Evolutionary conservation across 1,140 invertebrate species (phyloP), one percentile per base, ranked within the genome.

Genomic region (Diorhabda carinulata): DNA sequence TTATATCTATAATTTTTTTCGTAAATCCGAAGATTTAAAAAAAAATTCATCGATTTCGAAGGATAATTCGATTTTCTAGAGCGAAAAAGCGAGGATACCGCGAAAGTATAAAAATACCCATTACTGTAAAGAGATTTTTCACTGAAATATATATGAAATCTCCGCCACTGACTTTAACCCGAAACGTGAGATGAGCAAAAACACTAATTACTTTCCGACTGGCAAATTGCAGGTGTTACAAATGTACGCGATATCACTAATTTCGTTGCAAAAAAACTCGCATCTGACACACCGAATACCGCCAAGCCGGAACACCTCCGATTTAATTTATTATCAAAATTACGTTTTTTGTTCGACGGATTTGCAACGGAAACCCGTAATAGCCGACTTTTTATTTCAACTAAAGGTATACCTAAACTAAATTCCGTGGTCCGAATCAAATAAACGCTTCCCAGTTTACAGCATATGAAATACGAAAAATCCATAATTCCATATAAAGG

Each of bases 191-290:
- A 52, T 52, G n/a, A 52, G 47, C 76, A 78, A 78, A 78, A 78
- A 78, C 76, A 74, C 76, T 78, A 78, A 78, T 78, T 78, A 73
- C 76, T 78, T 78, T 78, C 71, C 76, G 76, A 76, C 76, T 73
- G 76, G 76, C 76, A 77, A 78, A 78, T 78, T 78, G 76, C 76
- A 78, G 76, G 76, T 78, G 76, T 75, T 77, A 78, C 76, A 74
- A 78, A 75, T 78, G 76, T 74, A 74, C 72, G 25, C 25, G 76
- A 75, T 76, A 78, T 78, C 75, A 78, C 76, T 77, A 76, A 76
- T 77, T 43, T 43, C 63, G 63, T 9, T 8, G 65, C 57, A 70
- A 72, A 70, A 73, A 72, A 76, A 76, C 67, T 43, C 10, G 47
- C 67, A 41, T 25, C 10, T 52, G 59, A 57, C 59, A 43, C 47